phyloP scores from a whole-genome alignment of 2,113 vertebrate genomes.

The Microcebus lehilahytsara region DNA sequence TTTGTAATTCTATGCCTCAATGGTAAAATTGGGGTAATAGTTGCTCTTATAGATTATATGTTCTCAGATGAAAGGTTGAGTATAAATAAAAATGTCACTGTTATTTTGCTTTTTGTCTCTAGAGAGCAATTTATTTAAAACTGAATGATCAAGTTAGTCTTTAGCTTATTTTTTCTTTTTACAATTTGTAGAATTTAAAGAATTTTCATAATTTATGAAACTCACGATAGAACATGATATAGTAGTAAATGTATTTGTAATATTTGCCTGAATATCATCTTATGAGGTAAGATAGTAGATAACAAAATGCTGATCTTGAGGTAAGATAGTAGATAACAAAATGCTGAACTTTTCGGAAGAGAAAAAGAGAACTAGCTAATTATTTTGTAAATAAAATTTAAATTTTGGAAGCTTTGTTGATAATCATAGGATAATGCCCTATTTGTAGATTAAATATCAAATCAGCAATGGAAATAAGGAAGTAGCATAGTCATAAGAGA shows the following conservation, averaged over 20 bases:
- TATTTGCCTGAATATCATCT: background rate
- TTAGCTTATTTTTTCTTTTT: background rate
- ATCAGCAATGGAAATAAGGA: background rate
- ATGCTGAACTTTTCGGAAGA: background rate
- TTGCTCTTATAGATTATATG: background rate
- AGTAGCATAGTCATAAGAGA: background rate
- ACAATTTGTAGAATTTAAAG: constrained; percentile 30
- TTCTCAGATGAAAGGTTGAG: constrained; percentile 46
- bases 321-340: background rate
- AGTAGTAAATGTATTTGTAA: constrained; percentile 8
- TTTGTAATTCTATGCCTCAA: constrained; percentile 18
- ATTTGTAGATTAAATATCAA: background rate
- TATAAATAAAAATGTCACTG: constrained; percentile 49
- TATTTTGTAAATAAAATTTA: constrained; percentile 50
- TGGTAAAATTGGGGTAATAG: constrained; percentile 37
- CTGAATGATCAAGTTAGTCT: background rate
- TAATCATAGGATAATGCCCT: background rate
- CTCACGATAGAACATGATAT: background rate
- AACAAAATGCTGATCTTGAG: background rate
- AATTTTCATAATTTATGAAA: constrained; percentile 33
- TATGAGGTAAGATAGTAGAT: background rate
- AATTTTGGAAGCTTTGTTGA: constrained; percentile 34
- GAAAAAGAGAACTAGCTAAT: constrained; percentile 27
- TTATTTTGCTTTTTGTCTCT: constrained; percentile 25
- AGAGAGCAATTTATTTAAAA: constrained; percentile 51